Percentiles rank a stretch among this genome's conserved stretches.
Evolutionary conservation across 2,113 vertebrate genomes (phyloP).

Genomic region (Marmota monax): DNA sequence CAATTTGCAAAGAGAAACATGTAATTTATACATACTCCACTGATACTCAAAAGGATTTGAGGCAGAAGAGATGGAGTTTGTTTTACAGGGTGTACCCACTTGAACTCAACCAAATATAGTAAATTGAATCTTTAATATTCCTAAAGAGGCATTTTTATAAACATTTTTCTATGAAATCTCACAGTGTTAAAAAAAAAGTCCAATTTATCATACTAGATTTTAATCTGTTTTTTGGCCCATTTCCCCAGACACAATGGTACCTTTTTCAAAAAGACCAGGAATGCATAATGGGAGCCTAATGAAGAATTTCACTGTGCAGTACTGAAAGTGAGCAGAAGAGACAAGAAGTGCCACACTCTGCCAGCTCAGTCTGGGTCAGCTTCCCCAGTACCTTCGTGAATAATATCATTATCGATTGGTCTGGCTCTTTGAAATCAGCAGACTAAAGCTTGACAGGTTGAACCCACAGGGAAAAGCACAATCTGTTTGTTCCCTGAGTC

Average conservation of each 20-base stretch:
- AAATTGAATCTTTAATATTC: conserved; percentile 55
- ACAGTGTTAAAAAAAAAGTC: conserved; percentile 49
- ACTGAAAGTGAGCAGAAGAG: neutral
- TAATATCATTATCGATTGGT: conserved; percentile 43
- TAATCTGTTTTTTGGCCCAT: conserved; percentile 25
- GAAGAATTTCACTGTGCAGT: neutral
- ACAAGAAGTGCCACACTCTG: neutral
- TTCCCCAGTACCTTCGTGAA: neutral
- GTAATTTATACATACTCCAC: conserved; percentile 42
- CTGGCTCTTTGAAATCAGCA: conserved; percentile 59
- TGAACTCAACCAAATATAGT: conserved; percentile 35
- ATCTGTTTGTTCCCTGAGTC: neutral
- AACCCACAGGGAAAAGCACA: conserved; percentile 1
- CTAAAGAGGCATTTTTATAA: conserved; percentile 42
- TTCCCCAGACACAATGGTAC: conserved; percentile 33
- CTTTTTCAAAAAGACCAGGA: conserved; percentile 37
- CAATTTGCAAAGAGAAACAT: conserved; percentile 65
- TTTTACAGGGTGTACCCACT: neutral
- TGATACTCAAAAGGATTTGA: conserved; percentile 40
- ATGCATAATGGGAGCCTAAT: neutral
- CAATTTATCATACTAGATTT: conserved; percentile 46
- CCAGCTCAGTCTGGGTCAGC: neutral
- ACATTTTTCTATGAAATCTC: conserved; percentile 56
- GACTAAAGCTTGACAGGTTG: neutral
- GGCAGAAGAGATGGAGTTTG: conserved; percentile 53